These are phyloP conservation scores for Plutella xylostella DNA, from an alignment of 2,888 invertebrate genomes.

Conservation along the genomic window DNA sequence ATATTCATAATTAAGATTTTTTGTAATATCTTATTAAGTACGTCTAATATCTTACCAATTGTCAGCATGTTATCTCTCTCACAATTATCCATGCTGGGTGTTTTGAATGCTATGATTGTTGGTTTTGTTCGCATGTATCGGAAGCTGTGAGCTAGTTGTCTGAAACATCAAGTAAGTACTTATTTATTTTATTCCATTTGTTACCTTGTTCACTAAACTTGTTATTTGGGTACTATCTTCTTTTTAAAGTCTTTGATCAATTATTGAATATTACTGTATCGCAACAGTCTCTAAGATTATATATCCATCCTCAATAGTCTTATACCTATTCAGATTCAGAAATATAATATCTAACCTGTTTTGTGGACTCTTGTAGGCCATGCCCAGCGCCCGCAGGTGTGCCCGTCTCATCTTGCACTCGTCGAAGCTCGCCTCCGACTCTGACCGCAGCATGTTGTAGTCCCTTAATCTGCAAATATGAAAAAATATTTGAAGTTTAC, in stretches of 20 bases:
- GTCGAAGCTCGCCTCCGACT: slow-evolving; percentile 83
- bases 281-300: too few species aligned
- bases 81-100: slow-evolving; percentile 81
- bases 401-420: slow-evolving; percentile 74
- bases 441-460: slow-evolving; percentile 77
- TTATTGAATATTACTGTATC: too few species aligned
- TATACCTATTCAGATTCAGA: too few species aligned
- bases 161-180: too few species aligned
- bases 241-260: too few species aligned
- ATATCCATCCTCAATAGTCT: too few species aligned
- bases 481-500: too few species aligned
- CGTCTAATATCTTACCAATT: slow-evolving; percentile 49
- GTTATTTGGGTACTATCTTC: too few species aligned
- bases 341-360: too few species aligned
- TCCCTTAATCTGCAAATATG: slow-evolving; percentile 73
- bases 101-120: slow-evolving; percentile 88
- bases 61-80: slow-evolving; percentile 72
- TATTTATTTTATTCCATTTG: too few species aligned
- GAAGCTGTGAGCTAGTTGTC: slow-evolving; percentile 87
- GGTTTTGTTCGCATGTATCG: slow-evolving; percentile 90
- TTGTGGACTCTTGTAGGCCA: slow-evolving; percentile 80
- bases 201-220: too few species aligned
- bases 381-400: slow-evolving; percentile 72
- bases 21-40: background rate
- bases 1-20: too few species aligned